Evolutionary conservation across 2,888 invertebrate species (phyloP), one percentile per base, ranked within the genome.

Genomic region (Gerosis bhagava): DNA sequence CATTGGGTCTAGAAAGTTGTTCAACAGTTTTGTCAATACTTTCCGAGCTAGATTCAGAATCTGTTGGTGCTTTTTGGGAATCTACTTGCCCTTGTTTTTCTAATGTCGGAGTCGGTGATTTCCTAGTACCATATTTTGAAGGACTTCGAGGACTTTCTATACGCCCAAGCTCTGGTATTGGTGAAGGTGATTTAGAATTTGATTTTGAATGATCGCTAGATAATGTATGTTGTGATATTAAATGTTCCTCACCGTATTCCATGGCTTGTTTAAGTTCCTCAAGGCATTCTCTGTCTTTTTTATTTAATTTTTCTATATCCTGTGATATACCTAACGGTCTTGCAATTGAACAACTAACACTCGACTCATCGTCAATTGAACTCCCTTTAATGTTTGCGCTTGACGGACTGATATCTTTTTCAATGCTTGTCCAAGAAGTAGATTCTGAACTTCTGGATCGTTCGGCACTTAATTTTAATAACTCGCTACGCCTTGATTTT

Each of bases 381-480:
- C 91, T 92, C 31, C 93, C 93, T 72, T 94, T 93, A 50, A 92
- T 91, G 49, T 91, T 87, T 7, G 89, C 83, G 59, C 89, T 86
- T 1, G 88, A 90, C 6, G 93, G 93, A 62, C 93, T 93, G 0
- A 86, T 81, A 66, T 93, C 93, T 71, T 93, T 93, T 68, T 94
- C 94, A n/a, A 93, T 92, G 62, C 94, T 94, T 0, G 95, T 95
- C 94, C 94, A 95, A 0, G 95, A 95, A 21, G 92, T 93, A 0
- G 94, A 94, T 64, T 95, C 95, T 2, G 95, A 95, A 62, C 95
- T 95, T 57, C 93, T 89, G 1, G 95, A 95, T 50, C 94, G 92
- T 68, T 95, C 95, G 1, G 94, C 92, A 57, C 93, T 94, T 15
- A 93, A 75, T 65, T 94, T 93, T 3, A 93, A 74, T 32, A 92